Evolutionary conservation across 2,797 vertebrate genomes (phyloP), one percentile per base, ranked within the genome.

Genomic region (Oreochromis mossambicus): DNA sequence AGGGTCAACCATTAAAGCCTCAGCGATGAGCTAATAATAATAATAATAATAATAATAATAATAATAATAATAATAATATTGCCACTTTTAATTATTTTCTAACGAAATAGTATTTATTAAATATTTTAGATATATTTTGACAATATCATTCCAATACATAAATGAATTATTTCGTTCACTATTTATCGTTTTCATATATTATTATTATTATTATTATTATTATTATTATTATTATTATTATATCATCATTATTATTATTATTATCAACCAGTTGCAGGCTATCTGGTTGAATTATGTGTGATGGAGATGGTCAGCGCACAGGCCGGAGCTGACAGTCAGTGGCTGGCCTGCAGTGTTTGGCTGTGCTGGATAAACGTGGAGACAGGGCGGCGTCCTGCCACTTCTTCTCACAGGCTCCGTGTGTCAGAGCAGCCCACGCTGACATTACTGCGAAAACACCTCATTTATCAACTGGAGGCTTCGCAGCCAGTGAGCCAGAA

Each of bases 371-470:
- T 92, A 91, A 91, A 54, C 26, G 92, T 52, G 91, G 93, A 95
- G 95, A 96, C 96, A 92, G 89, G 70, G 91, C 90, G 95, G 95
- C 94, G 95, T 95, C 95, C 93, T 90, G 92, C 90, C 92, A 92
- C 93, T 91, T 91, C 89, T 92, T 82, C 93, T 91, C 91, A 78
- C 91, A 83, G 91, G 89, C 93, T 84, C 87, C 83, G 83, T 15
- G 91, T 96, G 93, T 96, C 95, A 91, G 90, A 93, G 89, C 94
- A 70, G 95, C 94, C 91, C 93, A 91, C 92, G 92, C 90, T 95
- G 95, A 93, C 95, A 94, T 86, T 66, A 76, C 83, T 87, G 87
- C 52, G 77, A 93, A 93, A 95, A 94, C 96, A 96, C 96, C 95
- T 96, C 95, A 95, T 96, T 94, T 92, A 95, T 96, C 96, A 96